Conservation (phyloP, 2,797 vertebrate genomes). For the Halcyon leucocephala region DNA sequence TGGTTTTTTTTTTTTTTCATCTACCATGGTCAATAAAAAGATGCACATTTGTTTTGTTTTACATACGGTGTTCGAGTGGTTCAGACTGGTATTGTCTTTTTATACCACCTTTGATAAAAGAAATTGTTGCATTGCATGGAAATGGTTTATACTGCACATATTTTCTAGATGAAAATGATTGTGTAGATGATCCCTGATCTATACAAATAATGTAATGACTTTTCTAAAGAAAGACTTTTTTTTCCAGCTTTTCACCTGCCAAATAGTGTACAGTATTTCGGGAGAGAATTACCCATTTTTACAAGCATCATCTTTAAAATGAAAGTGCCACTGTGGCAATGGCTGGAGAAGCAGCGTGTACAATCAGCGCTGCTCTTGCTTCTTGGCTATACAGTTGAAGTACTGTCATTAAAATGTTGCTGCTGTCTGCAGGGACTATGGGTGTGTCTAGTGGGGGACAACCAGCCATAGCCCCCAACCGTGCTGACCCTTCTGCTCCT, state of each 20-base stretch:
- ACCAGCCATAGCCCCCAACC: neutral
- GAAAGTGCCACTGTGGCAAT: neutral
- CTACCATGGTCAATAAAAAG: neutral
- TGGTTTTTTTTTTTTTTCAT: conserved; percentile 30
- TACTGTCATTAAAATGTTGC: conserved; percentile 73
- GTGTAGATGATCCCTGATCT: conserved; percentile 62
- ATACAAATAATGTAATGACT: conserved; percentile 76
- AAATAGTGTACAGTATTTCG: conserved; percentile 79
- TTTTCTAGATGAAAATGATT: conserved; percentile 72
- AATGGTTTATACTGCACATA: conserved; percentile 69
- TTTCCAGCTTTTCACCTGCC: conserved; percentile 70
- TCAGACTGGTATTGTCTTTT: conserved; percentile 67
- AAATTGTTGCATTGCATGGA: conserved; percentile 71
- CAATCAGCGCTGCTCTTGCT: neutral
- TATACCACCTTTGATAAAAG: conserved; percentile 61
- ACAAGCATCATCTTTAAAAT: conserved; percentile 67
- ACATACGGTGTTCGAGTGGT: neutral
- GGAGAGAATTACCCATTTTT: conserved; percentile 71
- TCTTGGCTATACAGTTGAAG: conserved; percentile 52
- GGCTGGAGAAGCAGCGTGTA: neutral
- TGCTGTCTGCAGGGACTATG: neutral
- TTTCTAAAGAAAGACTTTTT: conserved; percentile 70
- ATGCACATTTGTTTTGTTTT: conserved; percentile 48
- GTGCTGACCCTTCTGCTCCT: neutral
- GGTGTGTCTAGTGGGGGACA: neutral